Conservation (phyloP, 2,888 invertebrate species). For the Lycaena phlaeas region DNA sequence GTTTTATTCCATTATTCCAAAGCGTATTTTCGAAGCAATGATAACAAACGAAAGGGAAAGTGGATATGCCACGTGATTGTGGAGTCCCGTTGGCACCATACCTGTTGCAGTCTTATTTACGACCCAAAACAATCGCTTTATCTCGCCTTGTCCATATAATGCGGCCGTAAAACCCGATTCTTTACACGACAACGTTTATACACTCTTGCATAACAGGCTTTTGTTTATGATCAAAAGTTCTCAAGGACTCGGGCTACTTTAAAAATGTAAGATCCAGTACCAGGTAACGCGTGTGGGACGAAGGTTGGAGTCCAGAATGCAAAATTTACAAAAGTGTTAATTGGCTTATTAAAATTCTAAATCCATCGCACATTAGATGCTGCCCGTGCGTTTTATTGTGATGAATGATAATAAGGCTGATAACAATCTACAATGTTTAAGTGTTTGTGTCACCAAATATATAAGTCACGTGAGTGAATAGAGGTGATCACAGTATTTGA, state of each 20-base stretch:
- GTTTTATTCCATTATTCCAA: conserved; percentile 18
- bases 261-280: conserved; percentile 34
- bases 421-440: not conserved
- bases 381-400: conserved; percentile 29
- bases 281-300: conserved; percentile 28
- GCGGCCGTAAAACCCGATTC: conserved; percentile 64
- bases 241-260: conserved; percentile 56
- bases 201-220: conserved; percentile 63
- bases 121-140: conserved; percentile 72
- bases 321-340: conserved; percentile 13
- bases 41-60: conserved; percentile 65
- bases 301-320: conserved; percentile 25
- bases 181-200: conserved; percentile 47
- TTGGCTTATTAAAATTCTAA: conserved; percentile 40
- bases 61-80: conserved; percentile 52
- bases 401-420: conserved; percentile 12
- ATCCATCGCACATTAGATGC: conserved; percentile 28
- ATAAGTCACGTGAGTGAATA: not conserved
- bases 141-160: conserved; percentile 64
- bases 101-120: conserved; percentile 73
- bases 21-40: conserved; percentile 29
- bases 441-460: conserved; percentile 2
- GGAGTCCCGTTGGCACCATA: conserved; percentile 62
- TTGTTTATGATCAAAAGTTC: conserved; percentile 69
- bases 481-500: too few species aligned